Evolutionary conservation across 2,797 vertebrate genomes (phyloP), one percentile per base, ranked within the genome.

Genomic region (Petrocephalus sullivani): DNA sequence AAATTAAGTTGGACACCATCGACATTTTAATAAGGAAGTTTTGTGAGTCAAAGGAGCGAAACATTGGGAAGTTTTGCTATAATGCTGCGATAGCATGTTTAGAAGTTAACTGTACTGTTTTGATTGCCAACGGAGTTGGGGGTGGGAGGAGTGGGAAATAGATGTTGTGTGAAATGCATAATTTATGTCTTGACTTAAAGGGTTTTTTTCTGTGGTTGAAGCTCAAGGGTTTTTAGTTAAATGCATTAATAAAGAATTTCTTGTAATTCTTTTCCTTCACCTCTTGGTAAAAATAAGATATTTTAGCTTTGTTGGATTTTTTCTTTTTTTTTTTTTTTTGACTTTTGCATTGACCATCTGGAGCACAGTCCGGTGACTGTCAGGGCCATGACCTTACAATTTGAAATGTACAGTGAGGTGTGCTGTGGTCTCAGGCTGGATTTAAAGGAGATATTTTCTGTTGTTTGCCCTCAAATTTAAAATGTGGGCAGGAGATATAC

Each of bases 391-490:
- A 78, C 82, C 49, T 28, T 33, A 33, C 28, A 23, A 51, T 85
- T 85, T 85, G 82, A 85, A 57, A 85, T 85, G 49, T 33, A 21
- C 82, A 1, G 53, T 41, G 57, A 9, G 33, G 3, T 37, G 33
- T 86, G 33, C 85, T 46, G 7, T 58, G n/a, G 56, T 10, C 57
- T 61, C 12, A 84, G 37, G 33, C 54, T 84, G 51, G 82, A 84
- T 84, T 84, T 37, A 56, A 56, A 37, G 84, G 56, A 86, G 82
- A 37, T 33, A 14, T 56, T 85, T 85, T 56, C 23, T 53, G 10
- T 56, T 56, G 46, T 85, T 85, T 58, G 54, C 85, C 57, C 85
- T 86, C 85, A 86, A 56, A 86, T 1, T 33, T 86, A 58, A 58
- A 86, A 58, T 56, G 56, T 86, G 54, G 56, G 33, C 54, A 58